Percentiles rank a stretch among this genome's conserved stretches.
phyloP scores from a whole-genome alignment of 37 sponge, comb jelly and placozoan species.

The Haliclona indistincta region DNA sequence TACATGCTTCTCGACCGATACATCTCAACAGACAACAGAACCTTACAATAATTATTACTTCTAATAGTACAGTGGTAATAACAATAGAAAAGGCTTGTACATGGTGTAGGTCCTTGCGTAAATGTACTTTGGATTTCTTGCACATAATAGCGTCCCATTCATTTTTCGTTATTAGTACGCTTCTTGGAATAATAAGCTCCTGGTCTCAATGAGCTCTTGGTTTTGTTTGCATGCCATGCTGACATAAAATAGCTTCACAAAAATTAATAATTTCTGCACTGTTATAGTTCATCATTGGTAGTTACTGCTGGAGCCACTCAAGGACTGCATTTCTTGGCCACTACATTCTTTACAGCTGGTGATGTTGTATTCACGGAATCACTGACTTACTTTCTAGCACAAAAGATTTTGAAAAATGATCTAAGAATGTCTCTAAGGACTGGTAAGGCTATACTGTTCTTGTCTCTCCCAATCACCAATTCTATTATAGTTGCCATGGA shows the following conservation, averaged over 20 bases:
- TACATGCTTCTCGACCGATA: too few species aligned
- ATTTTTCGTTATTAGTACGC: too few species aligned
- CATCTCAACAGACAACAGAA: too few species aligned
- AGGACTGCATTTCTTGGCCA: conserved; percentile 46
- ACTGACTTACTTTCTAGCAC: conserved; percentile 71
- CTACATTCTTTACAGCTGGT: conserved; percentile 51
- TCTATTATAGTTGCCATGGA: conserved; percentile 65
- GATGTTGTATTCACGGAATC: conserved; percentile 76
- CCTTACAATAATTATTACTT: too few species aligned
- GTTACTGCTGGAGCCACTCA: conserved; percentile 74
- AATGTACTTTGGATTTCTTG: not conserved
- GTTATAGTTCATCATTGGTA: conserved; percentile 56
- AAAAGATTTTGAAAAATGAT: conserved; percentile 34
- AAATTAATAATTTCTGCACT: not conserved
- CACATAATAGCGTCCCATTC: not conserved
- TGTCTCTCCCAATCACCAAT: not conserved
- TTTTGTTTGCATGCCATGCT: not conserved
- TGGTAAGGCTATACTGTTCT: conserved; percentile 7
- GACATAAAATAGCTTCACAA: not conserved
- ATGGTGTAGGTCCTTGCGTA: too few species aligned
- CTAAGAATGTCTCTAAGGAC: conserved; percentile 21
- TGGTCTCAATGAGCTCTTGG: too few species aligned
- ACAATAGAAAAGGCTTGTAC: too few species aligned
- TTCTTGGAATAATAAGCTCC: too few species aligned
- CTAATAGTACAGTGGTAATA: too few species aligned